phyloP scores from a whole-genome alignment of 2,797 vertebrate species.

The Muscicapa comitata region DNA sequence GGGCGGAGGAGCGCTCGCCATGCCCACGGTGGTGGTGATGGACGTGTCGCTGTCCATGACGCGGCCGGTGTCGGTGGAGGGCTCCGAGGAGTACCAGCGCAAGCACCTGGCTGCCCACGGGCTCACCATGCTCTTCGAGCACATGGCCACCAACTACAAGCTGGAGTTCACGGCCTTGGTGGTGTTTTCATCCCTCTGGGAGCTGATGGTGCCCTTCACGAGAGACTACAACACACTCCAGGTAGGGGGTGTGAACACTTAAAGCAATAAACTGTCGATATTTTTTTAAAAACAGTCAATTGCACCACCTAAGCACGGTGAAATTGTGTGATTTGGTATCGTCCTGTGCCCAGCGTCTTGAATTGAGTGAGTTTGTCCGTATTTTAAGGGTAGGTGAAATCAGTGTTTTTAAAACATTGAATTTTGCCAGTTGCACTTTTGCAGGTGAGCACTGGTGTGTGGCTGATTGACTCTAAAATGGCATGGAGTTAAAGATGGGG shows the following conservation, averaged over 20 bases:
- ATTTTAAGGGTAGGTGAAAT: background rate
- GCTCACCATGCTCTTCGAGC: constrained; percentile 96
- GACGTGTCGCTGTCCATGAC: constrained; percentile 99
- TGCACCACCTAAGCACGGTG: accelerated
- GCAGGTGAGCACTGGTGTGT: background rate
- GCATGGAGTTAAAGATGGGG: background rate
- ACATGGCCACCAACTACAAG: constrained; percentile 97
- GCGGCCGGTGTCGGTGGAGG: constrained; percentile 88
- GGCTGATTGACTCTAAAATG: background rate
- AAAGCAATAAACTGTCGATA: accelerated
- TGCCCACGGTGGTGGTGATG: constrained; percentile 96
- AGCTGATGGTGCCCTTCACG: constrained; percentile 94
- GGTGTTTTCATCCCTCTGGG: constrained; percentile 96
- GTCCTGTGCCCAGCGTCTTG: accelerated
- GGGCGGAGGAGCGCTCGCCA: constrained; percentile 58
- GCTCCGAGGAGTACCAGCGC: constrained; percentile 92
- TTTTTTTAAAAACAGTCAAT: background rate
- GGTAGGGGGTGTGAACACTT: constrained; percentile 54
- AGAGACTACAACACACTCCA: constrained; percentile 96
- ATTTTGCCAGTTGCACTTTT: background rate
- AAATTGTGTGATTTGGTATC: accelerated
- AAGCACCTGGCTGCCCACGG: constrained; percentile 95
- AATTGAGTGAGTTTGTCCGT: background rate
- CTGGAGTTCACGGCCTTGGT: constrained; percentile 93
- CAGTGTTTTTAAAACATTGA: background rate